Evolutionary conservation across 2,113 vertebrate species (phyloP).

Genomic region (Halichoerus grypus): DNA sequence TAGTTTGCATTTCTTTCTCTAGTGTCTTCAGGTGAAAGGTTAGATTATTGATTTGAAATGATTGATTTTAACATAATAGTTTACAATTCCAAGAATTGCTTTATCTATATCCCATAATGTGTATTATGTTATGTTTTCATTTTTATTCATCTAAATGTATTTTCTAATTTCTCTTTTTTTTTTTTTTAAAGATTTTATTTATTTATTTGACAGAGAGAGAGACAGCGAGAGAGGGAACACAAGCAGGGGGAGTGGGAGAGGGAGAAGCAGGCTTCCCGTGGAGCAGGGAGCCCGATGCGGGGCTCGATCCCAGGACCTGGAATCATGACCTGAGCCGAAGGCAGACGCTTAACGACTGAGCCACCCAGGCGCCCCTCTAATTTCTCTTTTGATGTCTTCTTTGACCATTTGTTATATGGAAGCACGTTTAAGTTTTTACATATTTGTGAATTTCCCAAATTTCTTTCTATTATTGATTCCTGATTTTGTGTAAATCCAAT

Average conservation of each 20-base stretch:
- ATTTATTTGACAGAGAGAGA: too few relatives aligned
- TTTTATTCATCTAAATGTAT: not conserved
- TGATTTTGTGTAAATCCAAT: not conserved
- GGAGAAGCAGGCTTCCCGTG: too few relatives aligned
- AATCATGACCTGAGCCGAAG: too few relatives aligned
- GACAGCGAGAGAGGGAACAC: too few relatives aligned
- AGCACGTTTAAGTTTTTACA: not conserved
- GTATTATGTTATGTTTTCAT: not conserved
- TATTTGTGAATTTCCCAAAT: not conserved
- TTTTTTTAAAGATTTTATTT: too few relatives aligned
- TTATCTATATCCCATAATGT: not conserved
- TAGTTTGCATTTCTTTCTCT: not conserved
- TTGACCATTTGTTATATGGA: not conserved
- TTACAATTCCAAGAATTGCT: not conserved
- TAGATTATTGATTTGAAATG: not conserved
- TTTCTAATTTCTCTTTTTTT: not conserved
- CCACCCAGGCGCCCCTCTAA: too few relatives aligned
- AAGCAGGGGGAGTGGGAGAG: too few relatives aligned
- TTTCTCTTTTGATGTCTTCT: not conserved
- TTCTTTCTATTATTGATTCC: not conserved
- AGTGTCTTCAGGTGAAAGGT: not conserved
- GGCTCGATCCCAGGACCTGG: too few relatives aligned
- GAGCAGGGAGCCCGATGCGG: too few relatives aligned
- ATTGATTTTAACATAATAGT: not conserved
- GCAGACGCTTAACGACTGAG: too few relatives aligned